Evolutionary conservation across 2,113 vertebrate genomes (phyloP).

Genomic region (Bagarius yarrelli): DNA sequence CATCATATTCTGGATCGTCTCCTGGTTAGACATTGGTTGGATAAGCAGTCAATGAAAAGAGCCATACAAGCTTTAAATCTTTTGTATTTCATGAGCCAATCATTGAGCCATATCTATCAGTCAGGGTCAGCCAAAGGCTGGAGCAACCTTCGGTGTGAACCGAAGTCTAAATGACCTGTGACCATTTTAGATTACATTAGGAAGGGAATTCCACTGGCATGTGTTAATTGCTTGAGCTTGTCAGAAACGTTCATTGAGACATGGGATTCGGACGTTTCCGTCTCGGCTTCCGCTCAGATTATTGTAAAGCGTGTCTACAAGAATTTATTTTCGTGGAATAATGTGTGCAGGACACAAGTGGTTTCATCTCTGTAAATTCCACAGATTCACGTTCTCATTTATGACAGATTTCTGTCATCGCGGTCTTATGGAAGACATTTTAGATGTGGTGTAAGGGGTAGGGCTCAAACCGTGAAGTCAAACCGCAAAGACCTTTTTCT

Average conservation of each 20-base stretch:
- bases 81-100: constrained; percentile 29
- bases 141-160: constrained; percentile 27
- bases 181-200: constrained; percentile 40
- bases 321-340: neutral
- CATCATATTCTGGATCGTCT: neutral
- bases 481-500: neutral
- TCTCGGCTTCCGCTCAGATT: neutral
- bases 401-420: constrained; percentile 11
- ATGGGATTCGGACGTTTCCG: neutral
- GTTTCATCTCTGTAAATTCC: neutral
- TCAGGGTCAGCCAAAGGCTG: constrained; percentile 35
- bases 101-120: constrained; percentile 31
- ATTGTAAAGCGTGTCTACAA: neutral
- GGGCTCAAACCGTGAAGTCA: neutral
- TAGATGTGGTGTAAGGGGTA: constrained; percentile 1
- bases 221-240: constrained; percentile 29
- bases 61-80: constrained; percentile 3
- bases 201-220: constrained; percentile 13
- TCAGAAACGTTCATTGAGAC: constrained; percentile 3
- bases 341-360: neutral
- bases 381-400: neutral
- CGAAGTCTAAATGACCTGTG: constrained; percentile 35
- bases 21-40: neutral
- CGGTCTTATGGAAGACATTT: constrained; percentile 20
- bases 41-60: constrained; percentile 25